Base-by-base conservation (phyloP, 2,797 vertebrate species). In the Cephalopachus bancanus region DNA sequence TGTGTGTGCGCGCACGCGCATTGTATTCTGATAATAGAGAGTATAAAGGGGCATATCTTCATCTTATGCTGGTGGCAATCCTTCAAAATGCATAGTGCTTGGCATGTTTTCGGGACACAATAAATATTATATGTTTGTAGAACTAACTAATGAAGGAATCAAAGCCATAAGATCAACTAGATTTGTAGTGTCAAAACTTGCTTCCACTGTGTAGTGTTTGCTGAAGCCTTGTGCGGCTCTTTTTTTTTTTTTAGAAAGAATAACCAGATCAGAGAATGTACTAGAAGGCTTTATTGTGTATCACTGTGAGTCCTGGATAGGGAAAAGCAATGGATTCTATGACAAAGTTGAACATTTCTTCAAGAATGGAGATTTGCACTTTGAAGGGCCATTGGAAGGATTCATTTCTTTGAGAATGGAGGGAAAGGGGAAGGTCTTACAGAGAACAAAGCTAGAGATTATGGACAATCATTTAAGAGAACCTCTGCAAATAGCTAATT, bases 181-280 rank as follows among this genome's bases (percentile, higher is more conserved):
- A 84, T 81, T 89, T 71, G n/a, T 67, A 93, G 5, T 59, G 19
- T 49, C 7, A 14, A 78, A 67, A 19, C 20, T 53, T n/a, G 89
- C 60, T 51, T 16, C 60, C 3, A 5, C 5, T 75, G 44, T 30
- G 71, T 10, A 51, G 53, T 60, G 15, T 92, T 87, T 81, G 17
- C 76, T 44, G 37, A n/a, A 78, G 19, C 0, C 3, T 12, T 57
- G 49, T 22, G 12, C 78, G 28, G 17, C 1, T 20, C 65, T 86
- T 91, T 44, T 37, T 37, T 37, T 44, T 44, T 44, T 87, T n/a
- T 6, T 51, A 79, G 69, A 79, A 65, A 60, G 33, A 91, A 76
- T 64, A 59, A 69, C 79, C 62, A 92, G 59, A 85, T 83, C 53
- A 91, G 83, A 85, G 67, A 93, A 89, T 49, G 14, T 84, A 53